Evolutionary conservation across 2,113 vertebrate genomes (phyloP), one percentile per base, ranked within the genome.

Genomic region (Manacus vitellinus): DNA sequence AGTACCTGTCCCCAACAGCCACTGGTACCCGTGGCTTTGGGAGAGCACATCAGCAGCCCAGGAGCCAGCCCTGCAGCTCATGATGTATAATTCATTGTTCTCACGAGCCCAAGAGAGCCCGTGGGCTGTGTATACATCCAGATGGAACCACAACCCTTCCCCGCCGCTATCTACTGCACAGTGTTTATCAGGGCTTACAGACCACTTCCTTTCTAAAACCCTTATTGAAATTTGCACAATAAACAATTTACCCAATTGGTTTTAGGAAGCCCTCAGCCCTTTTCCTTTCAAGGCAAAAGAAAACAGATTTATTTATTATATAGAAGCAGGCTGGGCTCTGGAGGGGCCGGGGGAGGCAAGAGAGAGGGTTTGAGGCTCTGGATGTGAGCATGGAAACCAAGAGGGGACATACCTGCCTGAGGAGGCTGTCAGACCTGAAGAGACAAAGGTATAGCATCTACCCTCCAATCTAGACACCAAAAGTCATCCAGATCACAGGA

Each of bases 201-300:
- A 96, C 94, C 71, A 94, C 95, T 98, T 98, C 97, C 97, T 98
- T 89, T 93, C 52, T 87, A 83, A 96, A 97, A 93, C 80, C 83
- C 82, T 91, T 67, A 96, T 96, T 97, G 96, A 97, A 97, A 97
- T 94, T 91, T 55, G 23, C 96, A 96, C 97, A 97, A 97, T 97
- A 97, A 98, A 95, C 94, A 77, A 91, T 94, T 96, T 98, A 95
- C 73, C 88, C 88, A 72, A 84, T 96, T 89, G 33, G 66, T 54
- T 94, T 91, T 96, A 95, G 95, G 96, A 96, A 94, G 61, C 79
- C 73, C 80, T 96, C 83, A 89, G 88, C 84, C 92, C 94, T 96
- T 94, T 96, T 96, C 96, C 94, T 96, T 94, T 75, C 33, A 28
- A 75, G n/a, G 91, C 47, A 76, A 88, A 91, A 86, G 86, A 93